Percentiles rank a stretch among this genome's conserved stretches.
Conservation (phyloP, 2,113 vertebrate genomes). For the Aphelocoma coerulescens region DNA sequence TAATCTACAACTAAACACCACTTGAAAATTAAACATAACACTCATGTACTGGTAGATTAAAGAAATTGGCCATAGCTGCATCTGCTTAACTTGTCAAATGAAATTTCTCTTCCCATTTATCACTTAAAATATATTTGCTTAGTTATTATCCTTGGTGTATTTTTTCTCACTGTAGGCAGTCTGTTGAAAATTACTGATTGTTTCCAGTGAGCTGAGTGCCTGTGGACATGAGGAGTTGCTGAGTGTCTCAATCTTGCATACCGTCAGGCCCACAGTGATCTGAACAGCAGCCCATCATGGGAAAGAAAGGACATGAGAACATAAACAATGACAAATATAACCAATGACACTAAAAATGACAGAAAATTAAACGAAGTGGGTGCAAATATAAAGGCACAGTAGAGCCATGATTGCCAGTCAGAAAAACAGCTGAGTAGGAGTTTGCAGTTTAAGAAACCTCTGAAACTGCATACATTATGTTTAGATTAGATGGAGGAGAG, state of each 20-base stretch:
- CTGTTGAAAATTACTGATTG: not conserved
- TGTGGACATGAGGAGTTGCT: not conserved
- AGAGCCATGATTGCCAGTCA: conserved; percentile 37
- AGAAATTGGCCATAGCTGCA: not conserved
- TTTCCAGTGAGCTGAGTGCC: not conserved
- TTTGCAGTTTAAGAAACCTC: conserved; percentile 53
- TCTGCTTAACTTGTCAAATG: conserved; percentile 4
- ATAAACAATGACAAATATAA: conserved; percentile 25
- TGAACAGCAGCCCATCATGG: not conserved
- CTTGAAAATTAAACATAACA: conserved; percentile 1
- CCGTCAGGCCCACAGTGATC: not conserved
- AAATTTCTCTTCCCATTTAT: not conserved
- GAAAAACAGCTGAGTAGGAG: conserved; percentile 59
- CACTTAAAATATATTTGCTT: not conserved
- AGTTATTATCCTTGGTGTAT: not conserved
- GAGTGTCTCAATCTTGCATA: not conserved
- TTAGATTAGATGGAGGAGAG: conserved; percentile 41
- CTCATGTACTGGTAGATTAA: not conserved
- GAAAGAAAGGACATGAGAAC: conserved; percentile 5
- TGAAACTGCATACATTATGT: conserved; percentile 62
- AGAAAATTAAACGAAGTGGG: not conserved
- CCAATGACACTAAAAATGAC: conserved; percentile 10
- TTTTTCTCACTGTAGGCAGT: not conserved
- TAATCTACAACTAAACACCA: not conserved
- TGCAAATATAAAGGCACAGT: conserved; percentile 26